These are phyloP conservation scores for Apteryx mantelli DNA, from an alignment of 2,113 vertebrate species.

Conservation along the genomic window DNA sequence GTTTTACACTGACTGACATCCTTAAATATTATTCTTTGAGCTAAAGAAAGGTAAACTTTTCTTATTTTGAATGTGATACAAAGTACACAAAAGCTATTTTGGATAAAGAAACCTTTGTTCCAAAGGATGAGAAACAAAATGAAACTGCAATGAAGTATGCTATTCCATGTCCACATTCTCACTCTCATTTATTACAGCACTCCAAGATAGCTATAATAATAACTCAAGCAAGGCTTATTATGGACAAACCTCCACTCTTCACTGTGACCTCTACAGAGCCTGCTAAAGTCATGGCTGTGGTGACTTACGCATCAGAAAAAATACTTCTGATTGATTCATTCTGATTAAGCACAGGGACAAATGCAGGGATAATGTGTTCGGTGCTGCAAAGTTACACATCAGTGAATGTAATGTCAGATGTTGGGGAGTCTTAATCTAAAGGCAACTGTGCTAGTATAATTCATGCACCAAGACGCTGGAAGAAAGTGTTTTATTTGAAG, in stretches of 20 bases:
- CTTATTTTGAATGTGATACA: not conserved
- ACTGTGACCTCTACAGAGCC: constrained; percentile 11
- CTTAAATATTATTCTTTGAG: not conserved
- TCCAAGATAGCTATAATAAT: not conserved
- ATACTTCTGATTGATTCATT: not conserved
- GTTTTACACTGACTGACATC: not conserved
- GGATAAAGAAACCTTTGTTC: constrained; percentile 25
- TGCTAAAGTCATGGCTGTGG: not conserved
- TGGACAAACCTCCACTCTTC: not conserved
- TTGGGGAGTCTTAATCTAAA: not conserved
- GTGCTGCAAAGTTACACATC: not conserved
- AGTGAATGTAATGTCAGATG: not conserved
- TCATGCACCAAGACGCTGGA: not conserved
- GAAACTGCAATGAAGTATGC: not conserved
- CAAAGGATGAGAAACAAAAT: not conserved
- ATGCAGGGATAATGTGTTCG: not conserved
- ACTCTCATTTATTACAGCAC: not conserved
- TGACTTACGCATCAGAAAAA: not conserved
- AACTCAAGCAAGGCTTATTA: constrained; percentile 12
- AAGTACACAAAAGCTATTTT: not conserved
- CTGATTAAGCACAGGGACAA: not conserved
- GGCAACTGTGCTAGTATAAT: not conserved
- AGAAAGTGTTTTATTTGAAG: not conserved
- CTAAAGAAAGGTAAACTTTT: not conserved
- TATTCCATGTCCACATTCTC: not conserved